A percentile compares a stretch with the other conserved stretches of the same genome.
Evolutionary conservation across 2,888 invertebrate species (phyloP).

Genomic region (Drosophila trichaetosa): DNA sequence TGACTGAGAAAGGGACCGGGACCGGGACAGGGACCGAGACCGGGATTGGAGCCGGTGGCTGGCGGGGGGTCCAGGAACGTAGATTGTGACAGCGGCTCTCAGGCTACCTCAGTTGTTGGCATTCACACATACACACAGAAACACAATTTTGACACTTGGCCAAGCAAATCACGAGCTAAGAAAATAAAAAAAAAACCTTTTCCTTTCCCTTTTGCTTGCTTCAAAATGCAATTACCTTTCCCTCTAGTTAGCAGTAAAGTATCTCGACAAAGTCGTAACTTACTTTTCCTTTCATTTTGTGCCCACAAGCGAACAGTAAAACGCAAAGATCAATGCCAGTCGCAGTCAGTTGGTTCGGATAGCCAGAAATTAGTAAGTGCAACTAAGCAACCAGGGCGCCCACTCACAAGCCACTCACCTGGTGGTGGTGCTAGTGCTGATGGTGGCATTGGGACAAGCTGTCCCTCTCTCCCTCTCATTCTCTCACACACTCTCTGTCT

Average conservation of each 20-base stretch:
- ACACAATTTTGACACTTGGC: slow-evolving; percentile 76
- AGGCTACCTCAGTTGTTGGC: slow-evolving; percentile 42
- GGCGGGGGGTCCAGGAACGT: slow-evolving; percentile 1
- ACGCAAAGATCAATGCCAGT: slow-evolving; percentile 76
- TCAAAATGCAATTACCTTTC: slow-evolving; percentile 80
- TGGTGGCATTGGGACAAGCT: slow-evolving; percentile 24
- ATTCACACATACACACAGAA: slow-evolving; percentile 18
- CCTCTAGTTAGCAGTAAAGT: slow-evolving; percentile 64
- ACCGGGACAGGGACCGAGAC: neutral
- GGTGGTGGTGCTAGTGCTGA: slow-evolving; percentile 19
- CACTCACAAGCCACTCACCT: slow-evolving; percentile 69
- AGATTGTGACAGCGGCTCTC: slow-evolving; percentile 29
- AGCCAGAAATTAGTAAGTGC: slow-evolving; percentile 80
- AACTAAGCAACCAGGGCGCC: slow-evolving; percentile 77
- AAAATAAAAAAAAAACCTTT: slow-evolving; percentile 30
- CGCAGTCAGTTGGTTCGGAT: slow-evolving; percentile 56
- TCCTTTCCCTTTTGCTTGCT: slow-evolving; percentile 67
- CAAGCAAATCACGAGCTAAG: slow-evolving; percentile 65
- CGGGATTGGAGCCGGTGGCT: slow-evolving; percentile 11
- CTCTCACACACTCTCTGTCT: neutral
- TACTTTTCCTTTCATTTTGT: slow-evolving; percentile 81
- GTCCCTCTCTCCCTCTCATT: slow-evolving; percentile 2
- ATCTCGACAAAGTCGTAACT: slow-evolving; percentile 76
- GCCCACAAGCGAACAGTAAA: slow-evolving; percentile 55
- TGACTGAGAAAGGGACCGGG: slow-evolving; percentile 7